Base-by-base conservation (phyloP, 1,140 invertebrate genomes). In the Centruroides vittatus region DNA sequence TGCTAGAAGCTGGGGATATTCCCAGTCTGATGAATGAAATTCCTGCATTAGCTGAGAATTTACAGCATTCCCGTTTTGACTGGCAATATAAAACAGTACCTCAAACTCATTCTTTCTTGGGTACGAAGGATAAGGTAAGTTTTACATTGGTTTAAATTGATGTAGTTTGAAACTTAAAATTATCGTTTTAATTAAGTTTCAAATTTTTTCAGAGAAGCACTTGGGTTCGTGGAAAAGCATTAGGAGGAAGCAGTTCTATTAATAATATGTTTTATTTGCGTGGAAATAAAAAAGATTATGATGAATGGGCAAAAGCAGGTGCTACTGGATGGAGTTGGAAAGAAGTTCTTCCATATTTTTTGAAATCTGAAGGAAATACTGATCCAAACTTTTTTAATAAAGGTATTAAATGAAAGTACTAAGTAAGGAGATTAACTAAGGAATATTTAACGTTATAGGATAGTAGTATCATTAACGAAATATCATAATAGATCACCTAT, bases 191-290 rank as follows among this genome's bases (percentile, higher is more conserved):
- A 10, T 34, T 49, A 49, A 10, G 10, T 34, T 58, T n/a, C 10
- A 1, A 54, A 10, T n/a, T 23, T 57, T 49, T 64, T 7, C 49
- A 82, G 52, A 78, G 88, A 47, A 89, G 89, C 69, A 90, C 90
- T 68, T 91, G 88, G 87, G 88, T 90, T 0, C 73, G 88, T 41
- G 89, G 88, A 8, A 85, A 85, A 72, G 84, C 85, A 0, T 72
- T 85, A 10, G 88, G 88, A 1, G 88, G 88, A 1, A 85, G 81
- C 2, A 85, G 82, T 4, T 89, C 95, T 0, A 78, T 98, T 0
- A 98, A 98, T 73, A 96, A 96, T 69, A 93, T 94, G 89, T 78
- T 91, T 48, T 94, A 93, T 66, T 80, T 92, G 0, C 75, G 91
- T 46, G 91, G 91, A 0, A 90, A 94, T 74, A 81, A 78, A 48